Conservation (phyloP, 1,140 invertebrate species). For the Vanessa tameamea region DNA sequence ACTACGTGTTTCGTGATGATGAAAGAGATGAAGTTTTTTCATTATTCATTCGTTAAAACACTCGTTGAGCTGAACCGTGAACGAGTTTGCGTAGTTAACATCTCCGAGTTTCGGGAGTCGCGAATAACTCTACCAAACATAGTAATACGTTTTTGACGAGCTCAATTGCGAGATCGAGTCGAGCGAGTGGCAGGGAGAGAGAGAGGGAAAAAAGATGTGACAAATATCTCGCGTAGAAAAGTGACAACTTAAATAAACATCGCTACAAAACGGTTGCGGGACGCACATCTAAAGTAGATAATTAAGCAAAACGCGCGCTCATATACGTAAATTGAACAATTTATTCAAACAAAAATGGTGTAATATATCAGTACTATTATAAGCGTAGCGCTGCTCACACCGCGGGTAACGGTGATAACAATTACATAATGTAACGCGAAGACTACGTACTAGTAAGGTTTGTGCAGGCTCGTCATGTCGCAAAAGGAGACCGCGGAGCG, state of each 20-base stretch:
- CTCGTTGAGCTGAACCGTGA: neutral
- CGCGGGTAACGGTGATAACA: too few relatives aligned
- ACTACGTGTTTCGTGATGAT: too few relatives aligned
- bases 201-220: neutral
- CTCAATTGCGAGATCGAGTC: neutral
- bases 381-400: too few relatives aligned
- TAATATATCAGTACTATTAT: too few relatives aligned
- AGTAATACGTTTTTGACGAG: neutral
- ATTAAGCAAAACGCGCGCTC: neutral
- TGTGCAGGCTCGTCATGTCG: too few relatives aligned
- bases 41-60: neutral
- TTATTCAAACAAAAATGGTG: too few relatives aligned
- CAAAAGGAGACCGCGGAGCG: too few relatives aligned
- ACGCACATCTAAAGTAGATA: neutral
- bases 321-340: too few relatives aligned
- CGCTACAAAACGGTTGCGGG: neutral
- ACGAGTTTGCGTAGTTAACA: neutral
- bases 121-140: neutral
- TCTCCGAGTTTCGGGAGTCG: neutral
- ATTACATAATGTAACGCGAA: too few relatives aligned
- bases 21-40: neutral
- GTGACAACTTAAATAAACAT: neutral
- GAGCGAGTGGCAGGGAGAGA: neutral
- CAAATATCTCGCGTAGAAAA: neutral
- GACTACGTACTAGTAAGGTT: too few relatives aligned